Percentiles rank a stretch among this genome's conserved stretches.
phyloP scores from a whole-genome alignment of 2,888 invertebrate species.

The Mesochorus sp. region DNA sequence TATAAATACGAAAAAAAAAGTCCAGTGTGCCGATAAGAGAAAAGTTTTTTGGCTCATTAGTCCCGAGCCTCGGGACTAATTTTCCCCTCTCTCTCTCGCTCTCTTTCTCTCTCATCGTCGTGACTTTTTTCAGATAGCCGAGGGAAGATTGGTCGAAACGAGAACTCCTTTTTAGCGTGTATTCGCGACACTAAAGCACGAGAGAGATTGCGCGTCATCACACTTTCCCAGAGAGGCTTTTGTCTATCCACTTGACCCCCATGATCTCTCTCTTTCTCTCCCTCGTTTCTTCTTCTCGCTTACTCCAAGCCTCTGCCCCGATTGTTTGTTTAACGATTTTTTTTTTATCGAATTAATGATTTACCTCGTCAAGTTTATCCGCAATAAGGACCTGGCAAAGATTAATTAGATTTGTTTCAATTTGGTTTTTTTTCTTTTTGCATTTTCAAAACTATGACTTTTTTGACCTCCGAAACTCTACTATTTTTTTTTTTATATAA shows the following conservation, averaged over 20 bases:
- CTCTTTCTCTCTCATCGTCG: too few relatives aligned
- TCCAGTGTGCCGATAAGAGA: too few relatives aligned
- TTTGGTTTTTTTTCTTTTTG: background rate
- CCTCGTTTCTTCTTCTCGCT: background rate
- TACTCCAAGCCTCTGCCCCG: background rate
- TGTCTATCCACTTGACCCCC: slow-evolving; percentile 70
- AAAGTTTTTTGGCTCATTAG: too few relatives aligned
- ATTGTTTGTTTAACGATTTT: background rate
- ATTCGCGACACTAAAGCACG: background rate
- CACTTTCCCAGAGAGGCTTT: slow-evolving; percentile 68
- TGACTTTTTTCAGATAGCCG: too few relatives aligned
- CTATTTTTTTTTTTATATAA: too few relatives aligned
- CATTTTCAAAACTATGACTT: background rate
- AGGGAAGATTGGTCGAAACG: too few relatives aligned
- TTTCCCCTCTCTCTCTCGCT: too few relatives aligned
- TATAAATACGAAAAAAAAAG: too few relatives aligned
- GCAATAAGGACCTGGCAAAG: slow-evolving; percentile 59
- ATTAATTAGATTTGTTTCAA: slow-evolving; percentile 8
- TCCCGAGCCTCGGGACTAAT: too few relatives aligned
- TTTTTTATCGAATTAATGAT: too few relatives aligned
- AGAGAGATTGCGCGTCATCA: slow-evolving; percentile 63
- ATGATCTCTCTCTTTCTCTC: background rate
- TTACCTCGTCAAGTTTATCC: slow-evolving; percentile 5
- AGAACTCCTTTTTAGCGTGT: too few relatives aligned
- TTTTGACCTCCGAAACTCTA: too few relatives aligned